These are phyloP conservation scores for Drosophila subpulchrella DNA, from an alignment of 1,140 invertebrate species.

Conservation along the genomic window DNA sequence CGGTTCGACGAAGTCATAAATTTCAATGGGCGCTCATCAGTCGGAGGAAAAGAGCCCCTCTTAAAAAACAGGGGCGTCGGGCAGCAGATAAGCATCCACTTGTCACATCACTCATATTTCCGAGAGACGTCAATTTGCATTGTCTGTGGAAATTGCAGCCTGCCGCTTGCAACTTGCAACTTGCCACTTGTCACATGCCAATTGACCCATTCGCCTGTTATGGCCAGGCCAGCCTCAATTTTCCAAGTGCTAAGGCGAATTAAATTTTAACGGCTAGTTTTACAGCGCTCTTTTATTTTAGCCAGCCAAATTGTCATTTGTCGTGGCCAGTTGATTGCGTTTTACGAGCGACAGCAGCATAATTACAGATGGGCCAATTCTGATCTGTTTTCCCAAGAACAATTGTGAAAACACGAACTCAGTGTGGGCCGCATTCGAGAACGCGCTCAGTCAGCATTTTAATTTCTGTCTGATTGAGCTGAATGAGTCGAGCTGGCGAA, in stretches of 20 bases:
- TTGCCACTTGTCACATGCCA: constrained; percentile 42
- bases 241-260: constrained; percentile 42
- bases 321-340: constrained; percentile 50
- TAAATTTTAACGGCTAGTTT: constrained; percentile 35
- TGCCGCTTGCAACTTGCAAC: constrained; percentile 13
- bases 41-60: constrained; percentile 13
- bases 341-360: constrained; percentile 51
- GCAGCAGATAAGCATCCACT: constrained; percentile 47
- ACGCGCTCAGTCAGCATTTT: constrained; percentile 51
- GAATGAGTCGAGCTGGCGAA: constrained; percentile 38
- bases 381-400: constrained; percentile 49
- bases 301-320: constrained; percentile 42
- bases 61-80: constrained; percentile 52
- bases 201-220: constrained; percentile 51
- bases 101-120: constrained; percentile 76
- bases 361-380: constrained; percentile 27
- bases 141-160: constrained; percentile 49
- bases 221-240: constrained; percentile 42
- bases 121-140: constrained; percentile 36
- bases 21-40: constrained; percentile 64
- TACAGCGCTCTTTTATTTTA: constrained; percentile 6
- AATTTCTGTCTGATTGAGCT: constrained; percentile 62
- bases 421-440: constrained; percentile 33
- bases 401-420: constrained; percentile 49
- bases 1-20: constrained; percentile 62